Evolutionary conservation across 2,797 vertebrate genomes (phyloP).

Genomic region (Sebastes flavidus): DNA sequence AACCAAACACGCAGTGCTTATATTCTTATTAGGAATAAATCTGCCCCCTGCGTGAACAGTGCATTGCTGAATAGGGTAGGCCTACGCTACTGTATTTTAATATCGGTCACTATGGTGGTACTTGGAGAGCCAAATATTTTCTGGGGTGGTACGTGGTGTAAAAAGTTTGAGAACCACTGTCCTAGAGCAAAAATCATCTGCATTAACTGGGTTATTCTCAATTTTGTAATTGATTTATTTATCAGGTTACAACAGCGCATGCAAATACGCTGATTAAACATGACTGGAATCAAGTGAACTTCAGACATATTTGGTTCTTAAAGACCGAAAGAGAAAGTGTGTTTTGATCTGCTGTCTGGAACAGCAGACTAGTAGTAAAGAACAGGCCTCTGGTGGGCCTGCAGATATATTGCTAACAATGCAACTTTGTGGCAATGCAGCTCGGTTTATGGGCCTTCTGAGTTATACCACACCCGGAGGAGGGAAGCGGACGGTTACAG

Average conservation of each 20-base stretch:
- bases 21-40: no score
- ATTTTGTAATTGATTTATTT: no score
- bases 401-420: conserved; percentile 16
- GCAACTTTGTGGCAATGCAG: conserved; percentile 13
- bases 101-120: no score
- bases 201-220: no score
- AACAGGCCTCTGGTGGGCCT: background rate
- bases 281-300: background rate
- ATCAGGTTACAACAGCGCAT: background rate
- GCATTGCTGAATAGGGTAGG: no score
- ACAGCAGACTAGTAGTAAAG: background rate
- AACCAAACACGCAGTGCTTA: no score
- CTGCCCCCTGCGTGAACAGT: no score
- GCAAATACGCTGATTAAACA: background rate
- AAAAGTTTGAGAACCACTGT: background rate
- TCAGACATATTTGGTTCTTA: background rate
- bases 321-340: background rate
- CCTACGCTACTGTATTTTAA: no score
- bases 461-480: conserved; percentile 28
- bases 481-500: background rate
- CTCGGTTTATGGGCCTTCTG: conserved; percentile 9
- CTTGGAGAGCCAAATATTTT: no score
- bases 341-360: background rate
- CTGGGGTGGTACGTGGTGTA: no score
- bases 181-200: background rate